These are phyloP conservation scores for Cichladusa arquata DNA, from an alignment of 2,113 vertebrate species.

Conservation along the genomic window DNA sequence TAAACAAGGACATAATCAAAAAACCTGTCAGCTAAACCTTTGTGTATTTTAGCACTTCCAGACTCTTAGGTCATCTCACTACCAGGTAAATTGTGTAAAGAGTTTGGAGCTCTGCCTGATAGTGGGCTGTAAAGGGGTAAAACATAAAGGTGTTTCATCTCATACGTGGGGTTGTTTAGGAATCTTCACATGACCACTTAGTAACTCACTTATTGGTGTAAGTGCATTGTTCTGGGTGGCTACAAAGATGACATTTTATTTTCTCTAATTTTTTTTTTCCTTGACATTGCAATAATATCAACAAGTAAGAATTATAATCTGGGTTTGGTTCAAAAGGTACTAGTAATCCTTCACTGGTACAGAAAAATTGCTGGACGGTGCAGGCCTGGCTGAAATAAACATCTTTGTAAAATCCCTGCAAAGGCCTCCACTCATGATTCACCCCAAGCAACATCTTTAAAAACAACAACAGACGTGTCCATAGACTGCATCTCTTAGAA, in stretches of 20 bases:
- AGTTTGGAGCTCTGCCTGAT: not conserved
- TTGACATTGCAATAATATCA: not conserved
- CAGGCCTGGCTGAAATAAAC: too few relatives aligned
- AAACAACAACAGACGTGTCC: not conserved
- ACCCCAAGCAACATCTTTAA: too few relatives aligned
- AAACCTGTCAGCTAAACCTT: not conserved
- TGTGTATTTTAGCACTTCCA: not conserved
- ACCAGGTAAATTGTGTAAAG: not conserved
- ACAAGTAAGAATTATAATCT: not conserved
- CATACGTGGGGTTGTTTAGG: not conserved
- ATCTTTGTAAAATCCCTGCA: too few relatives aligned
- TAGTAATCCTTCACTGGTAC: not conserved
- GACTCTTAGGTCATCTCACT: not conserved
- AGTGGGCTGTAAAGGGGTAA: not conserved
- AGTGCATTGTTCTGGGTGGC: not conserved
- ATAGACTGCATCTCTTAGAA: not conserved
- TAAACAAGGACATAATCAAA: not conserved
- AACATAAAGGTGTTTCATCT: not conserved
- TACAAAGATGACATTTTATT: not conserved
- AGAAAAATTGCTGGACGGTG: not conserved
- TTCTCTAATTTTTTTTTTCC: not conserved
- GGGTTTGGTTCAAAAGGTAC: not conserved
- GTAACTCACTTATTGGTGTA: not conserved
- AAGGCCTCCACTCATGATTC: too few relatives aligned
- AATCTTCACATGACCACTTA: not conserved